phyloP scores from a whole-genome alignment of 1,140 invertebrate species.

The Lordiphosa collinella region DNA sequence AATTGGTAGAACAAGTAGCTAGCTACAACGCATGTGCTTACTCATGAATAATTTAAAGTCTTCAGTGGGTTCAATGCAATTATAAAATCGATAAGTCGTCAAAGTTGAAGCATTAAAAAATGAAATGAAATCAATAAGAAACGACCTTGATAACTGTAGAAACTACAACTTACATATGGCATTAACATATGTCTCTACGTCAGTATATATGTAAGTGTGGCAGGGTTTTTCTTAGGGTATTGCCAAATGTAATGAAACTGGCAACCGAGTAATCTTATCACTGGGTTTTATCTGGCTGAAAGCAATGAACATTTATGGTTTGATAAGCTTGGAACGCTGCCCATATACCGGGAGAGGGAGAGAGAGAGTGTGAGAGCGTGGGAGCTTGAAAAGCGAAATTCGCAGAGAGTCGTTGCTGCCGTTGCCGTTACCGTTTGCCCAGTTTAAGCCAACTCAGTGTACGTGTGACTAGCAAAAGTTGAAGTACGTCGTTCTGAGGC shows the following conservation, averaged over 20 bases:
- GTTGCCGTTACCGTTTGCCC: conserved; percentile 50
- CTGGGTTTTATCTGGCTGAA: conserved; percentile 43
- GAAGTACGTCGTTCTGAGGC: conserved; percentile 45
- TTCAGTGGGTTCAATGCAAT: conserved; percentile 34
- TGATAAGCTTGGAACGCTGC: conserved; percentile 47
- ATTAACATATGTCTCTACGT: neutral
- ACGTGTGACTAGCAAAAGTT: conserved; percentile 64
- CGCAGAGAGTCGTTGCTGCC: conserved; percentile 37
- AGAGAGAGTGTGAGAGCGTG: conserved; percentile 25
- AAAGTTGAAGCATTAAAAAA: conserved; percentile 53
- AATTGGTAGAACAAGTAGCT: conserved; percentile 1
- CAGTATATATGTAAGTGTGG: neutral
- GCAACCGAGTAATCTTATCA: conserved; percentile 49
- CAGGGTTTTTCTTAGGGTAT: conserved; percentile 18
- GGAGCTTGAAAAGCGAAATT: conserved; percentile 16
- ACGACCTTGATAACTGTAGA: conserved; percentile 25
- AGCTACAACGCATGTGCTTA: conserved; percentile 21
- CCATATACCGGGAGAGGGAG: conserved; percentile 10
- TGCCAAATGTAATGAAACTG: conserved; percentile 48
- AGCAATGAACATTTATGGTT: conserved; percentile 37
- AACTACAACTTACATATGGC: neutral
- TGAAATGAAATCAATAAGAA: conserved; percentile 51
- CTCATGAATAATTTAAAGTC: conserved; percentile 58
- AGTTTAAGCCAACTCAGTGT: conserved; percentile 50
- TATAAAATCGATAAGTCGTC: conserved; percentile 63